A percentile compares a stretch with the other conserved stretches of the same genome.
Conservation (phyloP, 2,797 vertebrate species). For the Neomorphus geoffroyi region DNA sequence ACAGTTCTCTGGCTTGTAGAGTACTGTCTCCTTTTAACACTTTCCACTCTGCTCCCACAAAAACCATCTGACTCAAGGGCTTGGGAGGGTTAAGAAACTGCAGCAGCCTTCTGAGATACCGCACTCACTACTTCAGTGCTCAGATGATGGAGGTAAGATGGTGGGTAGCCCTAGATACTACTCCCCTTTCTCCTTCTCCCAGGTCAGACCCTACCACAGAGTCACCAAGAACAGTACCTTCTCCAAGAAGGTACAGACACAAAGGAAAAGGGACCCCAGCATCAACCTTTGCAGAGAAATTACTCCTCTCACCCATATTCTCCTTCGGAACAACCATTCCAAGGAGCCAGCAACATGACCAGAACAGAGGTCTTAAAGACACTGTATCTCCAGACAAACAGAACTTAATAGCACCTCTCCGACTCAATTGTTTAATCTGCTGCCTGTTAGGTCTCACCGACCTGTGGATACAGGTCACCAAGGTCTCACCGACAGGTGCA, state of each 20-base stretch:
- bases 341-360: neutral
- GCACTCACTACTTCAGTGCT: neutral
- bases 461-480: neutral
- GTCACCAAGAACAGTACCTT: neutral
- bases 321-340: neutral
- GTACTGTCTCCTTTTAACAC: neutral
- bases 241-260: neutral
- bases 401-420: neutral
- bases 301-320: neutral
- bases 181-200: neutral
- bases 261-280: neutral
- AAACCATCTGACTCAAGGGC: neutral
- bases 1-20: neutral
- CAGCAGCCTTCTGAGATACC: neutral
- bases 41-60: neutral
- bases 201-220: neutral
- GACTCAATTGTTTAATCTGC: neutral
- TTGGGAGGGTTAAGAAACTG: neutral
- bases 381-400: neutral
- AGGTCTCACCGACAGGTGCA: neutral
- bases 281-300: neutral
- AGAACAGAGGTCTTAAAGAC: neutral
- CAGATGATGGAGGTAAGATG: accelerated
- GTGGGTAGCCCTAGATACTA: neutral
- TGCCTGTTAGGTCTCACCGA: neutral